A percentile compares a stretch with the other conserved stretches of the same genome.
phyloP scores from a whole-genome alignment of 2,113 vertebrate species.

The Cacatua alba region DNA sequence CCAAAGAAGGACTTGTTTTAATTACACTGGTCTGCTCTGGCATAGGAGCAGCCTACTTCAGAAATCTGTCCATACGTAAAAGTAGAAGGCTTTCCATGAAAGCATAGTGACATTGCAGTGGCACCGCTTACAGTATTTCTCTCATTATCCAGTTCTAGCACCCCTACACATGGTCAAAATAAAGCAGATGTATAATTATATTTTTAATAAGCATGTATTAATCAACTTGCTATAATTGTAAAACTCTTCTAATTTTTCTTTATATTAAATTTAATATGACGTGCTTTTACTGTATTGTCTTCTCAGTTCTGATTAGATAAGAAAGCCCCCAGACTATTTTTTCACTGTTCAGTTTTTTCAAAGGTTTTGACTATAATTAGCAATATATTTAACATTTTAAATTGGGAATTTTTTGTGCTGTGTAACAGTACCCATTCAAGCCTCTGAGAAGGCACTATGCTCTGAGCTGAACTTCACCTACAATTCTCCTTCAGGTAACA shows the following conservation, averaged over 20 bases:
- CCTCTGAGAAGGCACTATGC: not conserved
- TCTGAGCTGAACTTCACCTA: not conserved
- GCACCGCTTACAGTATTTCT: not conserved
- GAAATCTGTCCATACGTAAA: not conserved
- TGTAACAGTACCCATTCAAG: not conserved
- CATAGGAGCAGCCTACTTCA: not conserved
- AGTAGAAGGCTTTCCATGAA: not conserved
- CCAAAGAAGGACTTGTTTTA: slow-evolving; percentile 41
- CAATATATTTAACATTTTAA: not conserved
- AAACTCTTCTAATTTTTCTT: not conserved
- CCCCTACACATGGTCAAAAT: not conserved
- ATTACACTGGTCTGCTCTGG: not conserved
- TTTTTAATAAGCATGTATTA: not conserved
- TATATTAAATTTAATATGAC: not conserved
- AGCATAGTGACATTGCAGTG: not conserved
- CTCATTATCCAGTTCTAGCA: not conserved
- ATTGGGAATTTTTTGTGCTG: not conserved
- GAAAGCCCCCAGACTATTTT: not conserved
- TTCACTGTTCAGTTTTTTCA: not conserved
- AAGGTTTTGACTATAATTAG: not conserved
- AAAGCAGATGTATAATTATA: not conserved
- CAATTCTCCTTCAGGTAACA: not conserved
- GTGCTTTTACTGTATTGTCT: not conserved
- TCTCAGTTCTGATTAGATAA: not conserved
- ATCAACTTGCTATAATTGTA: not conserved